Base-by-base conservation (phyloP, 2,888 invertebrate species). In the Maniola hyperantus region DNA sequence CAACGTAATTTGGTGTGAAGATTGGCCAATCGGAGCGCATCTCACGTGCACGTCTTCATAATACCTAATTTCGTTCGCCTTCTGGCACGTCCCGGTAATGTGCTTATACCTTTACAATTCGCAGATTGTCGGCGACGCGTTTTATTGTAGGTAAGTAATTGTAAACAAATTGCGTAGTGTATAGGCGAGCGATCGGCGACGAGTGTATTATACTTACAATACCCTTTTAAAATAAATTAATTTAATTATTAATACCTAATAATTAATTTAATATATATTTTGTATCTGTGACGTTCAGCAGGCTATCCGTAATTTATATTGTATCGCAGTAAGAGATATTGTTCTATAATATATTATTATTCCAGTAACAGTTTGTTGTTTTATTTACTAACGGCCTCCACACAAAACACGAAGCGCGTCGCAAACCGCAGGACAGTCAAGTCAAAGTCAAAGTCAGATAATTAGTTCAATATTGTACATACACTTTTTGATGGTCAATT, bases 241-340 rank as follows among this genome's bases (percentile, higher is more conserved):
- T 18, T 39, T 42, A 57, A 57, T 55, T 53, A 44, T 39, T 55
- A 26, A 26, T 26, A 18, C 10, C 0, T 18, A 57, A 42, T 48
- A n/a, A 61, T 61, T 61, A 61, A 50, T 61, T 26, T 67, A 55
- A 61, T 83, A 83, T 87, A 89, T 89, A 89, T 89, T 89, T 88
- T 90, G 87, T 90, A 91, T 84, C 82, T 82, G 86, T 88, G 83
- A 86, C 80, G 79, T 84, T 87, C 85, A 83, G 79, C 84, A 80
- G 82, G 83, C 86, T 88, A 73, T 67, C 68, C 68, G 71, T 74
- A 85, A 87, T 86, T 89, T 89, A 87, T 87, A 86, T 83, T 84
- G 72, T 83, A 84, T 83, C 76, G 83, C 82, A 80, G 79, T 86
- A 87, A 87, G 84, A 84, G 81, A 83, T 60, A 84, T 84, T 83